phyloP scores from a whole-genome alignment of 2,113 vertebrate genomes.

The Callocephalon fimbriatum region DNA sequence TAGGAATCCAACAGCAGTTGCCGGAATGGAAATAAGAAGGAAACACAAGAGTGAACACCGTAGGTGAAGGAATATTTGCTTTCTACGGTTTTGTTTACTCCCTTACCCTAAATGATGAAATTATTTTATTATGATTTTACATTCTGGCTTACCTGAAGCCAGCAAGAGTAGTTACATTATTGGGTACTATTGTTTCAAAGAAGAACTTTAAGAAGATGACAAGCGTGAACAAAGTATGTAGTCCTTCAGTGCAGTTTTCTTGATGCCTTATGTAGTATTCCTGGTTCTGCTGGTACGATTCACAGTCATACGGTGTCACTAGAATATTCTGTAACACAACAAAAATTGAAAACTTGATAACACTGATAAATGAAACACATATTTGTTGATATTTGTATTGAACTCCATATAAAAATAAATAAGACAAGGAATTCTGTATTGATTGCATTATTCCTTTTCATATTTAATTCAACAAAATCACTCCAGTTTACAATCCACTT shows the following conservation, averaged over 20 bases:
- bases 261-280: background rate
- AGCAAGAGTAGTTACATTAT: background rate
- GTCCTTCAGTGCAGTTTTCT: background rate
- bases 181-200: background rate
- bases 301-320: background rate
- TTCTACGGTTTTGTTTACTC: background rate
- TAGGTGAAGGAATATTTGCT: background rate
- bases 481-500: slow-evolving; percentile 37
- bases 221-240: background rate
- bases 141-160: background rate
- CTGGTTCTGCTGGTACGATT: background rate
- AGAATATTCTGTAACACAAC: background rate
- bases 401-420: slow-evolving; percentile 38
- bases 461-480: slow-evolving; percentile 69
- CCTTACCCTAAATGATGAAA: background rate
- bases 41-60: background rate
- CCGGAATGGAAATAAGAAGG: background rate
- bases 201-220: background rate
- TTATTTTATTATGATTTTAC: background rate
- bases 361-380: background rate
- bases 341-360: background rate
- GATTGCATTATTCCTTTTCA: slow-evolving; percentile 62
- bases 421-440: slow-evolving; percentile 36
- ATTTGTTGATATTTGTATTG: slow-evolving; percentile 36
- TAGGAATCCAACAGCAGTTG: background rate